Evolutionary conservation across 2,797 vertebrate species (phyloP).

Genomic region (Glyptemys insculpta): DNA sequence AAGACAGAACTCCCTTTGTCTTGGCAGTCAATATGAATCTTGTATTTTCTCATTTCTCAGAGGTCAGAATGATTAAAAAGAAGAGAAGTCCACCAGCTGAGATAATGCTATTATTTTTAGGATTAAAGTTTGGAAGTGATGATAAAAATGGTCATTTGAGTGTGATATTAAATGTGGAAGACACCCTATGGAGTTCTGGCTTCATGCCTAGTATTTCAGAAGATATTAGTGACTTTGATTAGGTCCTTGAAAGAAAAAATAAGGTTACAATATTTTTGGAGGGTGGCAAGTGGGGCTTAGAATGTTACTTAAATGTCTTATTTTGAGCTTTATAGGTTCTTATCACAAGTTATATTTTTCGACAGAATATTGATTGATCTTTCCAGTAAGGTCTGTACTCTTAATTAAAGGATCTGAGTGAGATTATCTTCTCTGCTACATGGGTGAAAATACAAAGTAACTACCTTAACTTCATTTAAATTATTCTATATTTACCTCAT

Average conservation of each 20-base stretch:
- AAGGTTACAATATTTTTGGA: not conserved
- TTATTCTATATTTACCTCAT: not conserved
- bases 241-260: not conserved
- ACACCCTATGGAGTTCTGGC: not conserved
- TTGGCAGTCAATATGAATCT: not conserved
- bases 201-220: slow-evolving; percentile 21
- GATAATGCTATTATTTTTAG: slow-evolving; percentile 44
- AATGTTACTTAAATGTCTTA: not conserved
- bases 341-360: not conserved
- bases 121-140: not conserved
- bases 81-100: not conserved
- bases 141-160: not conserved
- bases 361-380: not conserved
- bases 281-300: not conserved
- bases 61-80: not conserved
- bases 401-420: not conserved
- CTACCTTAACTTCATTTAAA: not conserved
- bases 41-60: not conserved
- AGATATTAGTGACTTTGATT: slow-evolving; percentile 14
- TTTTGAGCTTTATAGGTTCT: not conserved
- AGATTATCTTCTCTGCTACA: not conserved
- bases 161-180: slow-evolving; percentile 11
- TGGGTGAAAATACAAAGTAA: not conserved
- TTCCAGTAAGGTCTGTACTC: not conserved
- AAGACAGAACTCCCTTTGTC: not conserved